Evolutionary conservation across 2,888 invertebrate species (phyloP).

Genomic region (Heteropelma amictum): DNA sequence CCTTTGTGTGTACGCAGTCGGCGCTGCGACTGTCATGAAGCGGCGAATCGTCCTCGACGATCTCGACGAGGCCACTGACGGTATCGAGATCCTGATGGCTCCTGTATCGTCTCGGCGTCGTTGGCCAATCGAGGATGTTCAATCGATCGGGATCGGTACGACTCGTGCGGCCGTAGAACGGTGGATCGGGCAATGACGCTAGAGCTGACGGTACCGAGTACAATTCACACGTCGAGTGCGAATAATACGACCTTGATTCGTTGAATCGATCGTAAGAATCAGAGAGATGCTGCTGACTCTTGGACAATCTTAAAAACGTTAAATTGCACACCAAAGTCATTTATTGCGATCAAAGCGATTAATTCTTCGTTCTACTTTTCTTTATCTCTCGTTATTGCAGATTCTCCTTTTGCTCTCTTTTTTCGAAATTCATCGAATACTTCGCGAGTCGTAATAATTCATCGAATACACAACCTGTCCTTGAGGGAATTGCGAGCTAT

Average conservation of each 20-base stretch:
- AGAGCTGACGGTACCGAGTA: constrained; percentile 68
- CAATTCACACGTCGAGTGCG: constrained; percentile 72
- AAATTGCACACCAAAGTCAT: background rate
- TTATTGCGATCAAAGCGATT: background rate
- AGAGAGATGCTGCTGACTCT: constrained; percentile 75
- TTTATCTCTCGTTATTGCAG: background rate
- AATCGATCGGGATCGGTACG: constrained; percentile 69
- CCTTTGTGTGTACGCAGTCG: constrained; percentile 76
- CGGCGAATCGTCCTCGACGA: constrained; percentile 75
- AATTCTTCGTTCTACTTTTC: background rate
- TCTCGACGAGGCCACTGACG: constrained; percentile 75
- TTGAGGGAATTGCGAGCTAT: constrained; percentile 87
- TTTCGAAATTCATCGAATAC: background rate
- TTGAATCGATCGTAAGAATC: constrained; percentile 72
- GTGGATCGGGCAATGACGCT: constrained; percentile 67
- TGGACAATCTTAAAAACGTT: constrained; percentile 68
- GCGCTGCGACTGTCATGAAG: constrained; percentile 73
- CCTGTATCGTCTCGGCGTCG: constrained; percentile 69
- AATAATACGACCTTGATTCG: constrained; percentile 69
- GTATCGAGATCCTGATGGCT: constrained; percentile 75
- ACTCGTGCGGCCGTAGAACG: constrained; percentile 60
- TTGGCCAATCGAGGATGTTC: constrained; percentile 75
- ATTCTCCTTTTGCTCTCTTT: background rate
- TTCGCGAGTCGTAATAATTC: constrained; percentile 61
- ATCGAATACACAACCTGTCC: no score